Base-by-base conservation (phyloP, 1,140 invertebrate species). In the Drosophila auraria region DNA sequence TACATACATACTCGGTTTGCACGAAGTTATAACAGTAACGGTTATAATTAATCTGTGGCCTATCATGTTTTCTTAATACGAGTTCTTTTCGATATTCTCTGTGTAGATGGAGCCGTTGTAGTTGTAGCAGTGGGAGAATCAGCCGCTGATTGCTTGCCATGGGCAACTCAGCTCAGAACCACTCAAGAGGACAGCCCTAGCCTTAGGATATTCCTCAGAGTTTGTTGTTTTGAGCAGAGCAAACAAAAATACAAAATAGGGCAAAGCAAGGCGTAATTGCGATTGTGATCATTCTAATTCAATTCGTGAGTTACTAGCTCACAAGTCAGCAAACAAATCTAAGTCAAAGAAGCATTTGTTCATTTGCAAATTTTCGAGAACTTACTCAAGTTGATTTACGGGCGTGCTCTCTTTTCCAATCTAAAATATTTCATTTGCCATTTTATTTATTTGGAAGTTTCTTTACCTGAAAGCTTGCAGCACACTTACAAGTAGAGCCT, bases 101-200 rank as follows among this genome's bases (percentile, higher is more conserved):
- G 11, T 62, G 70, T 62, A 45, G 2, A 36, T 3, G 3, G 8
- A n/a, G 20, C 5, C 15, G 20, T 50, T 66, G 63, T 58, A 36
- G 4, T 20, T 2, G 42, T 40, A 56, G 33, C 30, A 33, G 58
- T 61, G 33, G 12, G 14, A 44, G 62, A 45, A 54, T 40, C 62
- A 23, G 23, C 38, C 50, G n/a, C 68, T 71, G 68, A 71, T 68
- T 71, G 68, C 62, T 71, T 68, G 45, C 40, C 49, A 56, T 36
- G 64, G 62, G 20, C 44, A 49, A 68, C 64, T 68, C 57, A 11
- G 6, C 40, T 45, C 57, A 20, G 7, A 25, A 17, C 44, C 50
- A 49, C 30, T 63, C 33, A 8, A 25, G 15, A 53, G 68, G 63
- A 71, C 44, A 40, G 59, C n/a, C 59, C 60, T 14, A 36, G 64